phyloP scores from a whole-genome alignment of 53 echinoderm and acorn worm genomes.

The Hippasteria phrygiana region DNA sequence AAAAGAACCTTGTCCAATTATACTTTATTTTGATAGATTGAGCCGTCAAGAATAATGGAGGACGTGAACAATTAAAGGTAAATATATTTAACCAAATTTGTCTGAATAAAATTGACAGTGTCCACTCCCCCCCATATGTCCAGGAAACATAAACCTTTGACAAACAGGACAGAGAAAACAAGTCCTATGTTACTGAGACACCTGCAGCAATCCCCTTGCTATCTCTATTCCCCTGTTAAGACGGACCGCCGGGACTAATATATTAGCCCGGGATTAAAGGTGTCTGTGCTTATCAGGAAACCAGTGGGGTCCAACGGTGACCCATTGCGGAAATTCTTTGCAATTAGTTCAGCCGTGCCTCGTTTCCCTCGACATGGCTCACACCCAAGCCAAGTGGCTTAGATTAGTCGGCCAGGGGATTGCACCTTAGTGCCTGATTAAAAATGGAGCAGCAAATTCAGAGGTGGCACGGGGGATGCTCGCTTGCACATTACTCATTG shows the following conservation, averaged over 20 bases:
- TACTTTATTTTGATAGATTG: too few relatives aligned
- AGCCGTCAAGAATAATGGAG: neutral
- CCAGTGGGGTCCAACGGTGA: neutral
- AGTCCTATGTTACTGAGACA: neutral
- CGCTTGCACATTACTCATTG: too few relatives aligned
- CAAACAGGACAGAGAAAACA: neutral
- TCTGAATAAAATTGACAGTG: conserved; percentile 14
- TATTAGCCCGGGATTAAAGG: conserved; percentile 18
- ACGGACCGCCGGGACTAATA: neutral
- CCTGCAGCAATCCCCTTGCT: neutral
- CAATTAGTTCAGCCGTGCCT: conserved; percentile 29
- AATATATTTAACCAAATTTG: neutral
- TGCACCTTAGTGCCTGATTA: neutral
- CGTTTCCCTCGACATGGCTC: conserved; percentile 51
- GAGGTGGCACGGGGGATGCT: neutral
- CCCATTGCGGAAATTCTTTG: conserved; percentile 41
- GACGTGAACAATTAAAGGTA: neutral
- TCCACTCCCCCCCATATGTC: neutral
- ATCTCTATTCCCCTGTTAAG: neutral
- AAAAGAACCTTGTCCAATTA: too few relatives aligned
- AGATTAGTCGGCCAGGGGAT: neutral
- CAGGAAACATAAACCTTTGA: neutral
- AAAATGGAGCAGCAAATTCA: too few relatives aligned
- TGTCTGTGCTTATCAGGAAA: conserved; percentile 40
- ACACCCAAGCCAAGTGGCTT: neutral